A percentile compares a stretch with the other conserved stretches of the same genome.
Conservation (phyloP, 2,113 vertebrate genomes). For the Cathartes aura region DNA sequence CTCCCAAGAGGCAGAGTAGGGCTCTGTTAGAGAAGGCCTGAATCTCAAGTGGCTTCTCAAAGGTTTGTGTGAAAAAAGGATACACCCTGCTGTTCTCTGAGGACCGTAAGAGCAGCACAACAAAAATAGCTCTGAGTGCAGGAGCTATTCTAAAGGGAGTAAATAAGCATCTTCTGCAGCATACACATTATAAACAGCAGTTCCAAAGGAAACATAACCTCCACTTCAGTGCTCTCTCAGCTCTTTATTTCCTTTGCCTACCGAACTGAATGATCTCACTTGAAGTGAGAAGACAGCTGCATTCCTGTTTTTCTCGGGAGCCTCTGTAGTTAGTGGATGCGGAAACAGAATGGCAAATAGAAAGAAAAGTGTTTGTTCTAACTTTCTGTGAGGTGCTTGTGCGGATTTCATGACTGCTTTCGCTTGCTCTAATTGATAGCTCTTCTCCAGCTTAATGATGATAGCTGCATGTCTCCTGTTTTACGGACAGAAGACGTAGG, state of each 20-base stretch:
- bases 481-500: not conserved
- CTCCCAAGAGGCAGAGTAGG: not conserved
- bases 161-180: not conserved
- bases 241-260: conserved; percentile 22
- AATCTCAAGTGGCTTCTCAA: not conserved
- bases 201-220: conserved; percentile 18
- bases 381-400: not conserved
- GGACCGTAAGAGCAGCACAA: not conserved
- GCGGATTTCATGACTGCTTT: rapidly evolving
- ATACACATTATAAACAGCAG: not conserved
- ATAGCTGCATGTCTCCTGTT: not conserved
- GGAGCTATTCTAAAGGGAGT: not conserved
- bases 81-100: not conserved
- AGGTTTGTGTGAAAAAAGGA: not conserved
- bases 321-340: not conserved
- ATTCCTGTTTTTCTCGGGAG: not conserved
- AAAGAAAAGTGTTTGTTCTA: not conserved
- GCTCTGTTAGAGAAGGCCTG: not conserved
- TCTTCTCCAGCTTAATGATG: not conserved
- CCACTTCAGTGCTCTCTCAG: conserved; percentile 1
- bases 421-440: not conserved
- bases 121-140: not conserved
- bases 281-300: not conserved
- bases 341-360: not conserved
- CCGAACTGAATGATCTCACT: not conserved